A percentile compares a stretch with the other conserved stretches of the same genome.
These are phyloP conservation scores for Auanema freiburgensis DNA, from an alignment of 2,888 invertebrate species.

Conservation along the genomic window DNA sequence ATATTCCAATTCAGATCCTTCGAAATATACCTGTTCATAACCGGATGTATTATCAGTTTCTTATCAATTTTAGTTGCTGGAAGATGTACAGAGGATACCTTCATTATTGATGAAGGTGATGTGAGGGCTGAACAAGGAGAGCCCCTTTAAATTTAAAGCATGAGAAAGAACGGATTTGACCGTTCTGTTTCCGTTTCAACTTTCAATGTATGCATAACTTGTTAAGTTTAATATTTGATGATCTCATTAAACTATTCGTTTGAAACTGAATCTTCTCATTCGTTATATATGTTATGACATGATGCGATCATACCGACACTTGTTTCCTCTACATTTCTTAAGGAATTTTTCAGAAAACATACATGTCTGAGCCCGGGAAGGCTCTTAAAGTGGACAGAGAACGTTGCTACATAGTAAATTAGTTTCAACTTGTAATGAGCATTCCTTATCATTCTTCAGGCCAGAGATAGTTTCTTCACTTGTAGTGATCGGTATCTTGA, in stretches of 20 bases:
- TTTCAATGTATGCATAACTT: too few species aligned
- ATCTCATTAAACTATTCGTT: too few species aligned
- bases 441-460: slow-evolving; percentile 6
- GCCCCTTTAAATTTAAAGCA: slow-evolving; percentile 40
- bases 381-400: slow-evolving; percentile 18
- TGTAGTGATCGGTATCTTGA: slow-evolving; percentile 13
- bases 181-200: too few species aligned
- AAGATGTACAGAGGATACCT: slow-evolving; percentile 40
- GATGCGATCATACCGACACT: too few species aligned
- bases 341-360: too few species aligned
- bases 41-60: slow-evolving; percentile 24
- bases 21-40: slow-evolving; percentile 19
- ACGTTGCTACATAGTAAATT: slow-evolving; percentile 17
- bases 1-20: slow-evolving; percentile 7
- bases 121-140: slow-evolving; percentile 43
- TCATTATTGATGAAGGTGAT: slow-evolving; percentile 48
- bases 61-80: slow-evolving; percentile 33
- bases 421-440: not conserved
- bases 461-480: slow-evolving; percentile 20
- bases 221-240: too few species aligned
- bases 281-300: too few species aligned
- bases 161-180: too few species aligned
- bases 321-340: too few species aligned
- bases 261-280: too few species aligned
- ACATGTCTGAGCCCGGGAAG: slow-evolving; percentile 4